Conservation (phyloP, 2,888 invertebrate species). For the Auanema sp. region DNA sequence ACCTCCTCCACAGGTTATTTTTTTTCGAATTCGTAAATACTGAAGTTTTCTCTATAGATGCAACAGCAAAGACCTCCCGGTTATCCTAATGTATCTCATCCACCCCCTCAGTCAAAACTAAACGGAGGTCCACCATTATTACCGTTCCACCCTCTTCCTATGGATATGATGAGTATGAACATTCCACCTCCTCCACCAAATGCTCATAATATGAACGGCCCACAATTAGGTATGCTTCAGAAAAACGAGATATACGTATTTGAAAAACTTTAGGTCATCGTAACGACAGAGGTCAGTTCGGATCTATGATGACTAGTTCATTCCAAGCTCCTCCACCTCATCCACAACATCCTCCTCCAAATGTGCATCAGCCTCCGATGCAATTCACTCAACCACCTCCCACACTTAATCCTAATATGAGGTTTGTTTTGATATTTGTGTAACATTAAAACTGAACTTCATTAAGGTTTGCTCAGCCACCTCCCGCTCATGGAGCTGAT, state of each 20-base stretch:
- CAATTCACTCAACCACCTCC: constrained; percentile 23
- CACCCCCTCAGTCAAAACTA: constrained; percentile 9
- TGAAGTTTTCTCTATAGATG: constrained; percentile 5
- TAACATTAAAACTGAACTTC: background rate
- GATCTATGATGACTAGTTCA: constrained; percentile 15
- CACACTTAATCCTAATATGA: constrained; percentile 11
- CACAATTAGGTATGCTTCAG: constrained; percentile 11
- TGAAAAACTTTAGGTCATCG: no score
- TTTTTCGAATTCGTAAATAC: background rate
- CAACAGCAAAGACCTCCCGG: constrained; percentile 4
- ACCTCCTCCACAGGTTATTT: constrained; percentile 6
- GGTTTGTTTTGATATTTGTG: background rate
- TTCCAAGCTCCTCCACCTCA: constrained; percentile 9
- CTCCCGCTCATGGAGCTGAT: constrained; percentile 5
- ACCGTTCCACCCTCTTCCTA: constrained; percentile 13
- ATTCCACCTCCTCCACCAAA: constrained; percentile 16
- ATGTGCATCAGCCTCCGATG: constrained; percentile 11
- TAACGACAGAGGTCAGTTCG: constrained; percentile 9
- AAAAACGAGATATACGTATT: constrained; percentile 4
- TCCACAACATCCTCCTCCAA: no score
- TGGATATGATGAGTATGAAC: constrained; percentile 22
- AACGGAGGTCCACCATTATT: constrained; percentile 6
- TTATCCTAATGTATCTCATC: constrained; percentile 6
- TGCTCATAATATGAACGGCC: constrained; percentile 1
- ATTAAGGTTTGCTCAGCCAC: constrained; percentile 12